Percentiles rank a stretch among this genome's conserved stretches.
These are phyloP conservation scores for Onthophagus taurus DNA, from an alignment of 1,140 invertebrate genomes.

Conservation along the genomic window DNA sequence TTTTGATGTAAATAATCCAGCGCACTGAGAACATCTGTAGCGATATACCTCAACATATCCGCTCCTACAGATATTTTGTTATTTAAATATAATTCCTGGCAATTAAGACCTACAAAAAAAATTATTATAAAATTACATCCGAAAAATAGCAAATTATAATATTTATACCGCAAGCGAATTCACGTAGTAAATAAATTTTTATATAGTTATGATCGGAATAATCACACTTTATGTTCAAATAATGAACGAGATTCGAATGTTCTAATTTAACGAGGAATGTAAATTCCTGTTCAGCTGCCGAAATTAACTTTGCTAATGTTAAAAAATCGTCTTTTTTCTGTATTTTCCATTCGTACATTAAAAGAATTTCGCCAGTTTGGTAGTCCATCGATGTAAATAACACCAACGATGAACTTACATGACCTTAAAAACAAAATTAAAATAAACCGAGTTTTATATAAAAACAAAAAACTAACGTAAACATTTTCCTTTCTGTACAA, in stretches of 20 bases:
- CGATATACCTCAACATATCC: constrained; percentile 52
- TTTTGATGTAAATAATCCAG: constrained; percentile 66
- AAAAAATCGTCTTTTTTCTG: constrained; percentile 32
- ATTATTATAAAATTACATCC: constrained; percentile 7
- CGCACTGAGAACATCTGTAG: constrained; percentile 53
- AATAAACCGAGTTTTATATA: too few relatives aligned
- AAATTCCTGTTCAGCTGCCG: constrained; percentile 62
- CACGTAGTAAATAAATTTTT: constrained; percentile 52
- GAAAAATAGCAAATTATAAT: constrained; percentile 2
- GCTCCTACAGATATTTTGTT: constrained; percentile 47
- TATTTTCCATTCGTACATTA: constrained; percentile 58
- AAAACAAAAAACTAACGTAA: constrained; percentile 13
- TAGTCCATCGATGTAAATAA: constrained; percentile 60
- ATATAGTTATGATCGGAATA: constrained; percentile 48
- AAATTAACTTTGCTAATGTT: constrained; percentile 46
- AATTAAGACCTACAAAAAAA: constrained; percentile 35
- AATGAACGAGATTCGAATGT: constrained; percentile 62
- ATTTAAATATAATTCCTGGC: constrained; percentile 44
- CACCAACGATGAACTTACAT: constrained; percentile 53
- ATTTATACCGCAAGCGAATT: constrained; percentile 50
- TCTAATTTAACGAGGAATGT: constrained; percentile 54
- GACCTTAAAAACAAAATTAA: constrained; percentile 41
- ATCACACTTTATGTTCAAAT: constrained; percentile 57
- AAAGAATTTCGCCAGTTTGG: constrained; percentile 54
- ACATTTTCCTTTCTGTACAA: too few relatives aligned